A percentile compares a stretch with the other conserved stretches of the same genome.
These are phyloP conservation scores for Ephialtes manifestator DNA, from an alignment of 2,888 invertebrate species.

Conservation along the genomic window DNA sequence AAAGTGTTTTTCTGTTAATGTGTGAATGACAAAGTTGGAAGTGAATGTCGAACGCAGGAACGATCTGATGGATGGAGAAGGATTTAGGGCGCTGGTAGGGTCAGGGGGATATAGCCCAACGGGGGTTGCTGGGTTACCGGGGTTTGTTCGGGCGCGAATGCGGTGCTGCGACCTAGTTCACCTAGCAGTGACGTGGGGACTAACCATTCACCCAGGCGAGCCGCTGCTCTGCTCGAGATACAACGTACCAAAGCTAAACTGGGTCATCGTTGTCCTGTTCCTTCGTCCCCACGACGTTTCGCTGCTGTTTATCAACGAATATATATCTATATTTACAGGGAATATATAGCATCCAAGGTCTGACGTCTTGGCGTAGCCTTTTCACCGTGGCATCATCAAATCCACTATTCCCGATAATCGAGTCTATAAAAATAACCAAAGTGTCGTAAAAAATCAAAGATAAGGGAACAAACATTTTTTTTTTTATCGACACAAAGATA, in stretches of 20 bases:
- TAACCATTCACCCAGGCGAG: conserved; percentile 73
- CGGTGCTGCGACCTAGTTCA: conserved; percentile 77
- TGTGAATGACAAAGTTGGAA: conserved; percentile 27
- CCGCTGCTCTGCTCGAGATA: conserved; percentile 54
- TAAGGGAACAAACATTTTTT: neutral
- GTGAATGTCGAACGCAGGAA: conserved; percentile 22
- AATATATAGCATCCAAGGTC: neutral
- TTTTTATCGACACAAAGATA: too few species aligned
- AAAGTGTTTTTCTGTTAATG: neutral
- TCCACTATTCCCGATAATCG: neutral
- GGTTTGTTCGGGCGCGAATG: conserved; percentile 77
- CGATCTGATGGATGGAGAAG: conserved; percentile 23
- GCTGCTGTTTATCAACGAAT: conserved; percentile 6
- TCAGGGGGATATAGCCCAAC: conserved; percentile 47
- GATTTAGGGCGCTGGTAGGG: conserved; percentile 50
- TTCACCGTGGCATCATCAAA: neutral
- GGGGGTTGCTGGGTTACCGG: conserved; percentile 57
- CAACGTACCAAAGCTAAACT: conserved; percentile 69
- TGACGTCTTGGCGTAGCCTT: neutral
- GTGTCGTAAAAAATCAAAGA: neutral
- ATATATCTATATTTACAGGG: conserved; percentile 27
- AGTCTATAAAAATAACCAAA: neutral
- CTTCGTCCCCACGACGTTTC: conserved; percentile 5
- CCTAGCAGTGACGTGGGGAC: conserved; percentile 62
- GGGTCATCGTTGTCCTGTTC: conserved; percentile 74